These are phyloP conservation scores for Merops nubicus DNA, from an alignment of 2,113 vertebrate species.

Conservation along the genomic window DNA sequence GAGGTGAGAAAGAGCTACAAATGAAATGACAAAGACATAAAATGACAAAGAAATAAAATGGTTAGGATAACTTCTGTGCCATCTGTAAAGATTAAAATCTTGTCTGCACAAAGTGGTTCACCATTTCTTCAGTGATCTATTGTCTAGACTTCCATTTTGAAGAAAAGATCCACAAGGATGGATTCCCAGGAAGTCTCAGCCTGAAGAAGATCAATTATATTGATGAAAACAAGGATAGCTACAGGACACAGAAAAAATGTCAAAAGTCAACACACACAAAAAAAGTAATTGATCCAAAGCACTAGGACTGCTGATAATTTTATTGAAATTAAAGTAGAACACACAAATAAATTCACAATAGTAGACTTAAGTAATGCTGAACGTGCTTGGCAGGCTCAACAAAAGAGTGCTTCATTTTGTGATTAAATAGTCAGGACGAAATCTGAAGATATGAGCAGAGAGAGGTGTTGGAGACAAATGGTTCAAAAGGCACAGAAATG, in stretches of 20 bases:
- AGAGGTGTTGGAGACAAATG: not conserved
- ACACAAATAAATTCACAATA: not conserved
- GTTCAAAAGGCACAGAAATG: not conserved
- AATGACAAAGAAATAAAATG: not conserved
- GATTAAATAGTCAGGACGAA: not conserved
- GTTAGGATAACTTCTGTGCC: not conserved
- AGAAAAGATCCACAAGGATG: not conserved
- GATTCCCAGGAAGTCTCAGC: not conserved
- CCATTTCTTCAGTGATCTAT: not conserved
- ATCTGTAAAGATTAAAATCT: rapidly evolving
- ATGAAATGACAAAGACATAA: not conserved
- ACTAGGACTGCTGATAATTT: not conserved
- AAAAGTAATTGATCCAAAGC: not conserved
- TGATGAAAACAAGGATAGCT: not conserved
- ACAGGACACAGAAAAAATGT: not conserved
- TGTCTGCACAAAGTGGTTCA: not conserved
- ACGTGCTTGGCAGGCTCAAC: not conserved
- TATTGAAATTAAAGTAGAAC: not conserved
- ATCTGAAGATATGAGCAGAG: not conserved
- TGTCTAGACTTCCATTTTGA: not conserved
- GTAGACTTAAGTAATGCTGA: not conserved
- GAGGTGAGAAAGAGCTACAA: not conserved
- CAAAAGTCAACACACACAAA: not conserved
- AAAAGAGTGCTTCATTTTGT: not conserved
- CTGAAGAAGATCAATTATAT: not conserved